A percentile compares a stretch with the other conserved stretches of the same genome.
Evolutionary conservation across 2,113 vertebrate species (phyloP).

Genomic region (Myiagra hebetior): DNA sequence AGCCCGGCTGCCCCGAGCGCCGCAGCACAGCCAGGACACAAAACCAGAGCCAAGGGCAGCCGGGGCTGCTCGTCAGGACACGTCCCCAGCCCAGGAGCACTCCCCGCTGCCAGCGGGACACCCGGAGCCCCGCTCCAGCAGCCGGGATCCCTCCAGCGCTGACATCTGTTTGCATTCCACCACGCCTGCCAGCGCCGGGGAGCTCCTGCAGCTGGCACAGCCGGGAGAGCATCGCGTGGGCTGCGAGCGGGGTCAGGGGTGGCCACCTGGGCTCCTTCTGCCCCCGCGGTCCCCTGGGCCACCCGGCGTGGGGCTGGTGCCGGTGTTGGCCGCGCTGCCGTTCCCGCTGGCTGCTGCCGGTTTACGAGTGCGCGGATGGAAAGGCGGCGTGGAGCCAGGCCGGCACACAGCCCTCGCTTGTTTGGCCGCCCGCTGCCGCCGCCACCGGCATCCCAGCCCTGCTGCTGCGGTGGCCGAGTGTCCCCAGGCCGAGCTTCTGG

Average conservation of each 20-base stretch:
- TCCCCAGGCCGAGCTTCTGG: not conserved
- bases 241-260: not conserved
- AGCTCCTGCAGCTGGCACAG: not conserved
- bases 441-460: not conserved
- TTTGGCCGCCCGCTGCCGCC: not conserved
- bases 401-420: not conserved
- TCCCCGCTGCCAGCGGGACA: not conserved
- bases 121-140: not conserved
- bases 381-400: not conserved
- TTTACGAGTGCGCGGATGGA: not conserved
- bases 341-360: not conserved
- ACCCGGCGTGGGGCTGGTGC: not conserved
- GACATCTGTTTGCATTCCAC: not conserved
- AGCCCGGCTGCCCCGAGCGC: not conserved
- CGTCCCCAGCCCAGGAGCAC: not conserved
- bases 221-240: not conserved
- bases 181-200: not conserved
- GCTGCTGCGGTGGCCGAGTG: not conserved
- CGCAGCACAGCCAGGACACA: accelerated
- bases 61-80: not conserved
- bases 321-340: accelerated
- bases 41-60: not conserved
- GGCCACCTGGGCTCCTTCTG: not conserved
- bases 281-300: not conserved
- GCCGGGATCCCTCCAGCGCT: not conserved